A percentile compares a stretch with the other conserved stretches of the same genome.
Conservation (phyloP, 2,888 invertebrate genomes). For the Nymphalis polychloros region DNA sequence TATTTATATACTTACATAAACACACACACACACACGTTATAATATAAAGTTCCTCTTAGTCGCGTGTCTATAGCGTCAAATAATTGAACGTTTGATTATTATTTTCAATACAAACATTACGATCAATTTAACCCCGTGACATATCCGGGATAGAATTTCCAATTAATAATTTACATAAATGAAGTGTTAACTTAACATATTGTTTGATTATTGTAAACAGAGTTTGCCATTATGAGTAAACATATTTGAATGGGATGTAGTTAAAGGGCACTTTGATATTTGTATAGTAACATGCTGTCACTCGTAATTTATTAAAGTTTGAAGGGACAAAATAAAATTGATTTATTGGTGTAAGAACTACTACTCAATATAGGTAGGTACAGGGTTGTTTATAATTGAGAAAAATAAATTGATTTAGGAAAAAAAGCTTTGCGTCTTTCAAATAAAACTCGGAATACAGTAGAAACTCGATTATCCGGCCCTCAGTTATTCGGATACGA, state of each 20-base stretch:
- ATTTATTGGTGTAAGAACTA: too few species aligned
- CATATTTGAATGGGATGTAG: not conserved
- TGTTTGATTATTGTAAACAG: constrained; percentile 16
- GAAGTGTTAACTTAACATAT: constrained; percentile 9
- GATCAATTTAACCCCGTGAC: not conserved
- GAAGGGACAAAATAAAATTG: too few species aligned
- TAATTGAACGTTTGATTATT: not conserved
- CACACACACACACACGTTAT: too few species aligned
- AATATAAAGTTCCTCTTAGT: not conserved
- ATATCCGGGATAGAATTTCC: constrained; percentile 11
- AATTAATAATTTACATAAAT: constrained; percentile 13
- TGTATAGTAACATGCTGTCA: not conserved
- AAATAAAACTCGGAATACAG: too few species aligned
- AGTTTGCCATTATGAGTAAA: constrained; percentile 23
- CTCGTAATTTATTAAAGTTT: too few species aligned
- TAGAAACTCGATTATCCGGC: too few species aligned
- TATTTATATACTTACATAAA: too few species aligned
- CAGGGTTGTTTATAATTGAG: too few species aligned
- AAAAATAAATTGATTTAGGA: too few species aligned
- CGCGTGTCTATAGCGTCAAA: not conserved
- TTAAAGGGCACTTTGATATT: constrained; percentile 22
- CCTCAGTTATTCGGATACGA: too few species aligned
- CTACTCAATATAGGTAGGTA: too few species aligned
- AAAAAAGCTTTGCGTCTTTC: too few species aligned
- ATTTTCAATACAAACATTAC: constrained; percentile 1